A percentile compares a stretch with the other conserved stretches of the same genome.
Conservation (phyloP, 1,140 invertebrate genomes). For the Bombus affinis region DNA sequence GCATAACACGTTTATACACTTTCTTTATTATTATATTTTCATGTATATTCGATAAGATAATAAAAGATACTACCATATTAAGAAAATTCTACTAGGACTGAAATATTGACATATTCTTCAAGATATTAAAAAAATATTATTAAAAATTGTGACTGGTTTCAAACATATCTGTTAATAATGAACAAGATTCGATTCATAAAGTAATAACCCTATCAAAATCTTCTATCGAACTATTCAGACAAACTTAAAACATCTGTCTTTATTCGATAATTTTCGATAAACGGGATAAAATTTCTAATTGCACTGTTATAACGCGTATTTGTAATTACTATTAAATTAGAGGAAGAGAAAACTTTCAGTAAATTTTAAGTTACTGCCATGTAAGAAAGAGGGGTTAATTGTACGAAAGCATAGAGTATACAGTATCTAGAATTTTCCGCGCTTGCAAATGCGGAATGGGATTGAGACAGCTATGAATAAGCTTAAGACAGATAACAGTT, state of each 20-base stretch:
- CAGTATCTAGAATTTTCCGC: constrained; percentile 10
- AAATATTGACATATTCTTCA: neutral
- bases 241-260: neutral
- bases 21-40: neutral
- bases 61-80: neutral
- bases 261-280: neutral
- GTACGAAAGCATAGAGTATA: neutral
- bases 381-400: constrained; percentile 5
- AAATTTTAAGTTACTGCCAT: neutral
- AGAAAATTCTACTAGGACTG: neutral
- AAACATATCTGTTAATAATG: neutral
- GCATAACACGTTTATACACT: neutral
- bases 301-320: neutral
- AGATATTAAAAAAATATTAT: neutral
- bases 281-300: neutral
- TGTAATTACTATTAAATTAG: neutral
- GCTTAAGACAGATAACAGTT: constrained; percentile 33
- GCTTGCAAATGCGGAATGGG: constrained; percentile 1
- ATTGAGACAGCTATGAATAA: constrained; percentile 35
- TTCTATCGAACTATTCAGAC: neutral
- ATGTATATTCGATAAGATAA: neutral
- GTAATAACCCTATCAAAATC: neutral
- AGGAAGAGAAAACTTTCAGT: neutral
- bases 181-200: neutral
- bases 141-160: neutral